phyloP scores from a whole-genome alignment of 2,797 vertebrate genomes.

The Enteromius anoplus region DNA sequence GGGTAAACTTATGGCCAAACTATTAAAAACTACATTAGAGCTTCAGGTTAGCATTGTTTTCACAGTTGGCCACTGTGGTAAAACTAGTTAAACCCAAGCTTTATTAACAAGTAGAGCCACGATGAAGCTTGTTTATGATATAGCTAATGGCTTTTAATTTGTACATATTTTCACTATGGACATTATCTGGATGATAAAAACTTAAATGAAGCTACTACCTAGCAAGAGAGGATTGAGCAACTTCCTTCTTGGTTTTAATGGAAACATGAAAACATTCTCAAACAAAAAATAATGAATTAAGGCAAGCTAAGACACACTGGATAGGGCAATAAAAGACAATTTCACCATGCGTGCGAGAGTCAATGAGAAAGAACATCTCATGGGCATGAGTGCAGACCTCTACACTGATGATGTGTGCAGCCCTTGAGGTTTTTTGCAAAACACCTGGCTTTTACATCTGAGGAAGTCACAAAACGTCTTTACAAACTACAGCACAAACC shows the following conservation, averaged over 20 bases:
- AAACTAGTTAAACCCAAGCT: neutral
- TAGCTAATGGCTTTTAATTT: neutral
- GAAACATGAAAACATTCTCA: neutral
- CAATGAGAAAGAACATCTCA: neutral
- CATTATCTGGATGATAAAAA: neutral
- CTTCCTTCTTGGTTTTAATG: neutral
- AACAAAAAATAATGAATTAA: neutral
- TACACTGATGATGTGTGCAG: slow-evolving; percentile 36
- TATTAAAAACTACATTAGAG: neutral
- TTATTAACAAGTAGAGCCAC: slow-evolving; percentile 6
- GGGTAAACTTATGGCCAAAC: neutral
- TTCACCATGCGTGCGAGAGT: slow-evolving; percentile 51
- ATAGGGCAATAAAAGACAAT: slow-evolving; percentile 1
- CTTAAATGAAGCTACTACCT: neutral
- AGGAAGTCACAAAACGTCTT: slow-evolving; percentile 18
- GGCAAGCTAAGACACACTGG: neutral
- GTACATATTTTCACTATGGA: neutral
- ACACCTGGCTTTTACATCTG: slow-evolving; percentile 25
- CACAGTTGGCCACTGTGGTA: neutral
- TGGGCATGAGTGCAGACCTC: neutral
- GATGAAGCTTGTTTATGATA: neutral
- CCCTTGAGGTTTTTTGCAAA: slow-evolving; percentile 23
- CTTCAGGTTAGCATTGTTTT: slow-evolving; percentile 1
- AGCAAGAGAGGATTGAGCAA: neutral
- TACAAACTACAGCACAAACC: slow-evolving; percentile 9